These are phyloP conservation scores for Chrysomela aeneicollis DNA, from an alignment of 2,888 invertebrate species.

Conservation along the genomic window DNA sequence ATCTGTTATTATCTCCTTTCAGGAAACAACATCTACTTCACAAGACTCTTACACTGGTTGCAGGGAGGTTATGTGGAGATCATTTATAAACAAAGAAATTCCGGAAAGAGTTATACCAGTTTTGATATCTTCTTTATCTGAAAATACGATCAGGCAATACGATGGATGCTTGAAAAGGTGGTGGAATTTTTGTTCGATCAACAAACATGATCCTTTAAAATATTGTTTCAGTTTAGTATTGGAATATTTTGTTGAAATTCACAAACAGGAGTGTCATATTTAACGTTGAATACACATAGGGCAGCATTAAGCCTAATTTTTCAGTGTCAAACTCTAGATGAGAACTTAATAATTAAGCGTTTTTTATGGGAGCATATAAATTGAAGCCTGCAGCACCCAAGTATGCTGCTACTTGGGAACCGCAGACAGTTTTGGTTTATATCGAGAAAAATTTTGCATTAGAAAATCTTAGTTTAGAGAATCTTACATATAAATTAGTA, in stretches of 20 bases:
- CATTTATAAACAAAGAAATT: background rate
- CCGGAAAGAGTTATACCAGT: background rate
- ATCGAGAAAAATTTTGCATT: slow-evolving; percentile 7
- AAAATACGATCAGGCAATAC: background rate
- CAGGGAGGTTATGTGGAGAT: too few relatives aligned
- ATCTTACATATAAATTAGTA: slow-evolving; percentile 19
- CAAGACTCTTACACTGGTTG: slow-evolving; percentile 3
- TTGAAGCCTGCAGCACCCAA: too few relatives aligned
- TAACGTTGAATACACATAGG: too few relatives aligned
- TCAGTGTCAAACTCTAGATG: too few relatives aligned
- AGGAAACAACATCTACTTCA: too few relatives aligned
- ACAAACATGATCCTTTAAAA: background rate
- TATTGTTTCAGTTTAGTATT: too few relatives aligned
- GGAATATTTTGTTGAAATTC: too few relatives aligned
- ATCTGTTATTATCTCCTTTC: background rate
- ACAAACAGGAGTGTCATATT: too few relatives aligned
- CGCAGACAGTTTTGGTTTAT: slow-evolving; percentile 12
- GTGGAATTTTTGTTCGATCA: background rate
- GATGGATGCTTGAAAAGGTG: background rate
- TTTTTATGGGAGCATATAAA: too few relatives aligned
- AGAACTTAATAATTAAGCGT: too few relatives aligned
- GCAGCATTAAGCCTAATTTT: too few relatives aligned
- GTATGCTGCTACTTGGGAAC: too few relatives aligned
- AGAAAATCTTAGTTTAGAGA: slow-evolving; percentile 20
- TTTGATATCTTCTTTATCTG: background rate